phyloP scores from a whole-genome alignment of 1,140 invertebrate genomes.

The Sminthurinus signatus region DNA sequence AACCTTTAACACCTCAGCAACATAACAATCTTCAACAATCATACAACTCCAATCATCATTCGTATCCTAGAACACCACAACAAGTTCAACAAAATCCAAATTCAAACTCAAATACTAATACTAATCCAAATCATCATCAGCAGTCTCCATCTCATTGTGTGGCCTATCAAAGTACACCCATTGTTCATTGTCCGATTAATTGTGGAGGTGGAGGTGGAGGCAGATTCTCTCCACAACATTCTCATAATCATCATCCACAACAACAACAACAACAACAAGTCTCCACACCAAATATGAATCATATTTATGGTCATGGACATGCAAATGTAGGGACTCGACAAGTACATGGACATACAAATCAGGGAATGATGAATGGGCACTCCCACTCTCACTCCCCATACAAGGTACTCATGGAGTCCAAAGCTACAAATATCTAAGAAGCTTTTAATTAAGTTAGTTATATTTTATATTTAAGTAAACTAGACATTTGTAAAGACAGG shows the following conservation, averaged over 20 bases:
- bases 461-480: too few relatives aligned
- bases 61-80: constrained; percentile 19
- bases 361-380: neutral
- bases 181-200: constrained; percentile 41
- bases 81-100: constrained; percentile 11
- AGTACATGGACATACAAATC: neutral
- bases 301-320: constrained; percentile 31
- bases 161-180: constrained; percentile 38
- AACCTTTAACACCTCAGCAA: constrained; percentile 12
- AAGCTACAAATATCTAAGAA: constrained; percentile 41
- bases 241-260: too few relatives aligned
- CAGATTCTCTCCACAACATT: constrained; percentile 37
- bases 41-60: constrained; percentile 5
- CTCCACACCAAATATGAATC: constrained; percentile 18
- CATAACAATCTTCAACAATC: neutral
- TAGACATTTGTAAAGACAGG: too few relatives aligned
- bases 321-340: constrained; percentile 10
- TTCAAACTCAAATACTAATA: neutral
- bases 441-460: too few relatives aligned
- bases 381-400: constrained; percentile 33
- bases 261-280: too few relatives aligned
- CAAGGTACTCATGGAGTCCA: constrained; percentile 36
- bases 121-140: neutral
- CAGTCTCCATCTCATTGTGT: constrained; percentile 38
- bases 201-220: constrained; percentile 24